These are phyloP conservation scores for Malthinus flaveolus DNA, from an alignment of 2,888 invertebrate genomes.

Conservation along the genomic window DNA sequence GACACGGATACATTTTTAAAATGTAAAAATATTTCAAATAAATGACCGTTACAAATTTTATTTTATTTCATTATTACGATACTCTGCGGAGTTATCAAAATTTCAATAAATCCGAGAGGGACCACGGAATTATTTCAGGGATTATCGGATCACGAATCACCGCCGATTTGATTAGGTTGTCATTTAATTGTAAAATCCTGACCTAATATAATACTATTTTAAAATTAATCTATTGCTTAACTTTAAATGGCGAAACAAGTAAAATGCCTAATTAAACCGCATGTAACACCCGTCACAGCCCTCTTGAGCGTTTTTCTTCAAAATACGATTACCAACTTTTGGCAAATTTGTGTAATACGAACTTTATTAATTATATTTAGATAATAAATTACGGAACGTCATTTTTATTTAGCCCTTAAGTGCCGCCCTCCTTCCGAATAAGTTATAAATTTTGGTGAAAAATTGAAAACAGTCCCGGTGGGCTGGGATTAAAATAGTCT, in stretches of 20 bases:
- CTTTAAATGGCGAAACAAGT: too few species aligned
- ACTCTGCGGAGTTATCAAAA: too few species aligned
- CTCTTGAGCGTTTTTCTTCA: neutral
- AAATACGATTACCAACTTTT: neutral
- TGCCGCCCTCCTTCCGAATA: slow-evolving; percentile 46
- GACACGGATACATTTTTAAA: slow-evolving; percentile 37
- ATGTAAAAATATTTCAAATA: slow-evolving; percentile 34
- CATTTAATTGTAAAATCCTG: neutral
- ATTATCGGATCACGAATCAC: too few species aligned
- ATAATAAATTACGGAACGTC: slow-evolving; percentile 21
- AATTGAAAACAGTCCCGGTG: slow-evolving; percentile 45
- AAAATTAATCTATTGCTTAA: neutral
- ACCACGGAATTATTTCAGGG: too few species aligned
- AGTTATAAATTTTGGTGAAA: slow-evolving; percentile 53
- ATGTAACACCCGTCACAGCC: too few species aligned
- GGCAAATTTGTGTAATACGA: neutral
- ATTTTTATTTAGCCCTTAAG: slow-evolving; percentile 24
- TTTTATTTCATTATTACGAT: slow-evolving; percentile 9
- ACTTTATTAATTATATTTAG: slow-evolving; percentile 1
- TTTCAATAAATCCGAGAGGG: too few species aligned
- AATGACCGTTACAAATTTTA: slow-evolving; percentile 44
- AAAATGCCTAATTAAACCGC: too few species aligned
- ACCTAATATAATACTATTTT: neutral
- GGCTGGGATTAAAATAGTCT: slow-evolving; percentile 51
- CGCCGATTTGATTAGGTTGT: too few species aligned